A percentile compares a stretch with the other conserved stretches of the same genome.
Conservation (phyloP, 1,140 invertebrate genomes). For the Olivierus martensii region DNA sequence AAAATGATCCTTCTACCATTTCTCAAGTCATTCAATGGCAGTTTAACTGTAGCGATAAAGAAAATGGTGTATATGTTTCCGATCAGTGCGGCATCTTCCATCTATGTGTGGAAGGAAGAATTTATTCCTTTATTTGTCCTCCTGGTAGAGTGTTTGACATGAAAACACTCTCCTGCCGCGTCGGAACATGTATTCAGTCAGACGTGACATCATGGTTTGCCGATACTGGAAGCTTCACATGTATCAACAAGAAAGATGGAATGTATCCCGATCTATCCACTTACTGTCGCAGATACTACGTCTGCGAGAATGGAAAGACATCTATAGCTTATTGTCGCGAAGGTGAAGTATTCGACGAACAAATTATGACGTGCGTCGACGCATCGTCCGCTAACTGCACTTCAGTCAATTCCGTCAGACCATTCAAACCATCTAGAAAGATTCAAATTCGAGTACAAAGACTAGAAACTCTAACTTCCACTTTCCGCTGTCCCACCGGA, state of each 20-base stretch:
- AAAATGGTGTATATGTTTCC: slow-evolving; percentile 1
- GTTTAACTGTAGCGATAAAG: neutral
- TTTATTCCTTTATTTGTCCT: slow-evolving; percentile 8
- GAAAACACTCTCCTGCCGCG: neutral
- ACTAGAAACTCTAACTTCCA: neutral
- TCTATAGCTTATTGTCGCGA: slow-evolving; percentile 11
- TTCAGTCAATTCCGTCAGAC: neutral
- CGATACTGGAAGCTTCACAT: neutral
- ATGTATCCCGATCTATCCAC: slow-evolving; percentile 11
- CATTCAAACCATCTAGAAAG: neutral
- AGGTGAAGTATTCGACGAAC: slow-evolving; percentile 4
- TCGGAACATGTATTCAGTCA: neutral
- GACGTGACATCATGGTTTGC: neutral
- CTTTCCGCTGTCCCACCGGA: neutral
- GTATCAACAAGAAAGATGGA: slow-evolving; percentile 3
- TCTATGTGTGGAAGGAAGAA: slow-evolving; percentile 6
- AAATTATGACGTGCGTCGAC: slow-evolving; percentile 11
- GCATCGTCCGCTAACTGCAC: slow-evolving; percentile 2
- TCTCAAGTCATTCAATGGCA: neutral
- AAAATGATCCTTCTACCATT: neutral
- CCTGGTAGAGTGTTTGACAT: neutral
- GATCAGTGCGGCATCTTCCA: slow-evolving; percentile 8
- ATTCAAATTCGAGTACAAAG: neutral
- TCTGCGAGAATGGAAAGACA: slow-evolving; percentile 11
- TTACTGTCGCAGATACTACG: slow-evolving; percentile 10